These are phyloP conservation scores for Daboia siamensis DNA, from an alignment of 2,113 vertebrate genomes.

Conservation along the genomic window DNA sequence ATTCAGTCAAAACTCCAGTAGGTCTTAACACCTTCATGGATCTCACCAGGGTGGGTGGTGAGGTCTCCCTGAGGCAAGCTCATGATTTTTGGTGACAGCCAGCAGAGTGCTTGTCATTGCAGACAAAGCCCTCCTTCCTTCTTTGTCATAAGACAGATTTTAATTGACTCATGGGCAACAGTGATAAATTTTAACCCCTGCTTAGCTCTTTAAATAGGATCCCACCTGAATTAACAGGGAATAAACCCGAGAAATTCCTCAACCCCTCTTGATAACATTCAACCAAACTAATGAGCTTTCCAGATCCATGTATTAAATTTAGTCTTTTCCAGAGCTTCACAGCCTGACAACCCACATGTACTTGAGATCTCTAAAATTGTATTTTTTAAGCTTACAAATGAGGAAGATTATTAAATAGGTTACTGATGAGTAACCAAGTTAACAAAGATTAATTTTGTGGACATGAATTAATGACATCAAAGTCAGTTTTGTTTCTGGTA, in stretches of 20 bases:
- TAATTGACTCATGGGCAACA: slow-evolving; percentile 61
- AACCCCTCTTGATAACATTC: slow-evolving; percentile 28
- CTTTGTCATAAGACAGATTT: slow-evolving; percentile 61
- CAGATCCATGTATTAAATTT: neutral
- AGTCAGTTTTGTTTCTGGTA: neutral
- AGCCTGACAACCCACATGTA: neutral
- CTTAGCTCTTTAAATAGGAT: slow-evolving; percentile 57
- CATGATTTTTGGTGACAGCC: slow-evolving; percentile 73
- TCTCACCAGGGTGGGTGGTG: slow-evolving; percentile 75
- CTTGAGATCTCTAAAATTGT: neutral
- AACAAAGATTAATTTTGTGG: neutral
- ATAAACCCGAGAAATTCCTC: slow-evolving; percentile 43
- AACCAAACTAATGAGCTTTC: neutral
- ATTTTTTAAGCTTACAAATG: neutral
- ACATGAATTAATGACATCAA: neutral
- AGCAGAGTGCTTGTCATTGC: slow-evolving; percentile 75
- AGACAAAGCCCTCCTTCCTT: slow-evolving; percentile 71
- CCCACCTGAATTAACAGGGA: slow-evolving; percentile 46
- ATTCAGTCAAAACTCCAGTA: slow-evolving; percentile 77
- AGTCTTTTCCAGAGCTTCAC: neutral
- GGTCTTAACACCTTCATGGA: slow-evolving; percentile 79
- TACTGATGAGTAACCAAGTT: neutral
- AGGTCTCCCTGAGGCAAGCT: slow-evolving; percentile 73
- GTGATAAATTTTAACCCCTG: slow-evolving; percentile 55
- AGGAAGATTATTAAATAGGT: neutral